Evolutionary conservation across 2,113 vertebrate species (phyloP).

Genomic region (Ammodytes dubius): DNA sequence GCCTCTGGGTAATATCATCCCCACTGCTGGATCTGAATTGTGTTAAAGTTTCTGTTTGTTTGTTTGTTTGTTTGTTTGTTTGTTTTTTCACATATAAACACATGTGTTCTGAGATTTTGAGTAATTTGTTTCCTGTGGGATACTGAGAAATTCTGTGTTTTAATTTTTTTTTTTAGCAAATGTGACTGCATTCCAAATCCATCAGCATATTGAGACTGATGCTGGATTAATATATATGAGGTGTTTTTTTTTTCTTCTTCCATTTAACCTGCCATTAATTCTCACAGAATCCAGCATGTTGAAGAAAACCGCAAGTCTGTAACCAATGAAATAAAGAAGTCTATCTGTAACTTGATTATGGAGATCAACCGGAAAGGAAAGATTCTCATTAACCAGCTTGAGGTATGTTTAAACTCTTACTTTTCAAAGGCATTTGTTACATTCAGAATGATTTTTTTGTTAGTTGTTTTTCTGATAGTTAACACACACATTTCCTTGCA

Average conservation of each 20-base stretch:
- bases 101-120: background rate
- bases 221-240: background rate
- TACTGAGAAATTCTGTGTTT: background rate
- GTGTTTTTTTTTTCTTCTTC: background rate
- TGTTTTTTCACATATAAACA: background rate
- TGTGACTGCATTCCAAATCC: background rate
- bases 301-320: conserved; percentile 97
- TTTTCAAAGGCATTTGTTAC: background rate
- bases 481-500: conserved; percentile 51
- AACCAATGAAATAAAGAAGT: conserved; percentile 98
- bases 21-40: background rate
- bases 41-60: background rate
- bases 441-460: background rate
- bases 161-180: background rate
- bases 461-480: background rate
- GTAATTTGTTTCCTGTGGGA: background rate
- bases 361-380: conserved; percentile 99
- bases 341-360: conserved; percentile 96
- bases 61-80: too few species aligned
- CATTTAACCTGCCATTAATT: background rate
- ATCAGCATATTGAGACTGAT: background rate
- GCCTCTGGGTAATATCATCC: conserved; percentile 88
- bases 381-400: conserved; percentile 94
- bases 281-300: conserved; percentile 93
- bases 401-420: conserved; percentile 83